phyloP scores from a whole-genome alignment of 1,140 invertebrate genomes.

The Drosophila gunungcola region DNA sequence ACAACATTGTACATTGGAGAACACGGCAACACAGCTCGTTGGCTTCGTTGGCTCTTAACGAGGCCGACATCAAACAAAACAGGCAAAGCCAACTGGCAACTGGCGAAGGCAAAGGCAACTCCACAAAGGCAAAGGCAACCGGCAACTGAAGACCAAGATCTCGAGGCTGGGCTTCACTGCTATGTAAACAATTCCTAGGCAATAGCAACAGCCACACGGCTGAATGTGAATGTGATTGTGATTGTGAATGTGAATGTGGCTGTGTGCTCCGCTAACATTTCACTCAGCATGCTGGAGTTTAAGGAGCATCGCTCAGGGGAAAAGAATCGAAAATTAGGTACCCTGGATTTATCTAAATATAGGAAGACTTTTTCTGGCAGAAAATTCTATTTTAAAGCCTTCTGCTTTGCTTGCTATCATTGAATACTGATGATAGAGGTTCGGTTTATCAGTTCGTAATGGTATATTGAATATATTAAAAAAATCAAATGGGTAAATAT shows the following conservation, averaged over 20 bases:
- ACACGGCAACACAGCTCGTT: conserved; percentile 72
- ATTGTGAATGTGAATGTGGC: conserved; percentile 7
- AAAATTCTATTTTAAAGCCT: no score
- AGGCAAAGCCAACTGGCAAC: conserved; percentile 26
- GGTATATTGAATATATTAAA: no score
- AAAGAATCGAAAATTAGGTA: conserved; percentile 16
- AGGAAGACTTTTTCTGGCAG: no score
- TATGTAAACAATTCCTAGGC: conserved; percentile 79
- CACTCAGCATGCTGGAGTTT: conserved; percentile 68
- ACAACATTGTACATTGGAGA: conserved; percentile 51
- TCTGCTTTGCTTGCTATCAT: no score
- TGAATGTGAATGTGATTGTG: not conserved
- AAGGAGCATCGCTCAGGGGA: conserved; percentile 6
- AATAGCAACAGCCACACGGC: conserved; percentile 47
- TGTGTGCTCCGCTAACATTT: conserved; percentile 72
- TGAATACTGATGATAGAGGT: not conserved
- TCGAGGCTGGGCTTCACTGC: conserved; percentile 59
- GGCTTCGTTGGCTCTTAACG: conserved; percentile 83
- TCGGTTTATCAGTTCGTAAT: no score
- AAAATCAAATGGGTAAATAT: no score
- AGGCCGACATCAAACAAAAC: conserved; percentile 82
- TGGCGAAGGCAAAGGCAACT: conserved; percentile 1
- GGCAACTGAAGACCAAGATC: conserved; percentile 44
- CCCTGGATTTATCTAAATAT: conserved; percentile 8
- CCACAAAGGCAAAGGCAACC: not conserved